Evolutionary conservation across 2,888 invertebrate genomes (phyloP), one percentile per base, ranked within the genome.

Genomic region (Tipula unca): DNA sequence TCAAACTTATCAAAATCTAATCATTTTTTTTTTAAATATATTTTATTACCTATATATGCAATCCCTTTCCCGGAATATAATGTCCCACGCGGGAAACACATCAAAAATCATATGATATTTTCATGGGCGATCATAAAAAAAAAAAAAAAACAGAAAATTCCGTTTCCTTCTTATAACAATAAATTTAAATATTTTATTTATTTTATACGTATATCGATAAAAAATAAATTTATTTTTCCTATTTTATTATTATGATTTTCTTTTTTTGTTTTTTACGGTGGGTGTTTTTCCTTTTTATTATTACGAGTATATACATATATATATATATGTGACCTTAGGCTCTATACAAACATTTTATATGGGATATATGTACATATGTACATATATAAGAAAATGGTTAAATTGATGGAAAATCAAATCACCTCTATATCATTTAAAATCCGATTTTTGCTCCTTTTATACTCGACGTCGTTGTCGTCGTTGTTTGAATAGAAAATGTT

Each of bases 71-170:
- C 48, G 17, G 48, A 54, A 10, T 69, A 69, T 3, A 69, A 13
- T 3, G 69, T 69, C 69, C 69, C 69, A 69, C 69, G 69, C 69
- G 20, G 69, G 25, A 69, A 69, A 25, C 10, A 20, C 69, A 69
- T 69, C 69, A 69, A 69, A 69, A 69, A 69, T 69, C 69, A 69
- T 69, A 69, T 69, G 69, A 69, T 69, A 69, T 69, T 69, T 69
- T 69, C 69, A 69, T 69, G 25, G 69, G 69, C 3, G 25, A 69
- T 69, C 69, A 25, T 69, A 69, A 69, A 69, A 69, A 69, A 69
- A 69, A 69, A 48, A 39, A 6, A 69, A 69, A 69, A 69, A 69
- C 25, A 69, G 25, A 48, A 39, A 6, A 36, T 36, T 48, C n/a
- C 25, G 25, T 69, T 25, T 25, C 69, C 25, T 25, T 69, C 13